phyloP scores from a whole-genome alignment of 1,140 invertebrate genomes.

The Polyergus mexicanus region DNA sequence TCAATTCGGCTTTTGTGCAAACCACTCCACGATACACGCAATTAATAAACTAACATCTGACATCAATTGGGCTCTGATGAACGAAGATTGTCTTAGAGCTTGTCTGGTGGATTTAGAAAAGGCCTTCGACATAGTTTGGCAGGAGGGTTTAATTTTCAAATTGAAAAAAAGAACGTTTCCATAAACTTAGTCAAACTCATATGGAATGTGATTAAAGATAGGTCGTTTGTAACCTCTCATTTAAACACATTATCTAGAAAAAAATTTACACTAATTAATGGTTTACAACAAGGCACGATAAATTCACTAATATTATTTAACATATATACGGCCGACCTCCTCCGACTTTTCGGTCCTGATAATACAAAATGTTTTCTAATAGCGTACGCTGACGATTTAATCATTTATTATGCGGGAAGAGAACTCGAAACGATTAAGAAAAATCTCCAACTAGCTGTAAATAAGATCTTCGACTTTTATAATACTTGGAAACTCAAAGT shows the following conservation, averaged over 20 bases:
- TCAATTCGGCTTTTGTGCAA: not conserved
- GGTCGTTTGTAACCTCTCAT: not conserved
- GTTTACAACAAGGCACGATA: not conserved
- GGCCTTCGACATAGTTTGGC: not conserved
- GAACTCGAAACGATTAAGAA: too few species aligned
- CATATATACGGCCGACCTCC: not conserved
- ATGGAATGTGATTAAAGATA: not conserved
- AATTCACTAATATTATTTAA: not conserved
- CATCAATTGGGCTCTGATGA: not conserved
- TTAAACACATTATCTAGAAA: too few species aligned
- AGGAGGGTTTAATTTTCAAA: not conserved
- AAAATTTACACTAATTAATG: not conserved
- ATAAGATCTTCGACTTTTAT: not conserved
- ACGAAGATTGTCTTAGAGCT: not conserved
- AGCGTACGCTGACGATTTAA: too few species aligned
- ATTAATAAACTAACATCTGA: not conserved
- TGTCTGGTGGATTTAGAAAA: constrained; percentile 10
- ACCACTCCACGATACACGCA: not conserved
- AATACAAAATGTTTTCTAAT: too few species aligned
- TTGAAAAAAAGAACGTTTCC: not conserved
- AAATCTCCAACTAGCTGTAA: not conserved
- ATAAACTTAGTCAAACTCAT: not conserved
- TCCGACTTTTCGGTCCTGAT: not conserved
- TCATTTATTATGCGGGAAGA: too few species aligned
- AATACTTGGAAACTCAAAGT: not conserved